These are phyloP conservation scores for Fringilla coelebs DNA, from an alignment of 2,797 vertebrate genomes.

Conservation along the genomic window DNA sequence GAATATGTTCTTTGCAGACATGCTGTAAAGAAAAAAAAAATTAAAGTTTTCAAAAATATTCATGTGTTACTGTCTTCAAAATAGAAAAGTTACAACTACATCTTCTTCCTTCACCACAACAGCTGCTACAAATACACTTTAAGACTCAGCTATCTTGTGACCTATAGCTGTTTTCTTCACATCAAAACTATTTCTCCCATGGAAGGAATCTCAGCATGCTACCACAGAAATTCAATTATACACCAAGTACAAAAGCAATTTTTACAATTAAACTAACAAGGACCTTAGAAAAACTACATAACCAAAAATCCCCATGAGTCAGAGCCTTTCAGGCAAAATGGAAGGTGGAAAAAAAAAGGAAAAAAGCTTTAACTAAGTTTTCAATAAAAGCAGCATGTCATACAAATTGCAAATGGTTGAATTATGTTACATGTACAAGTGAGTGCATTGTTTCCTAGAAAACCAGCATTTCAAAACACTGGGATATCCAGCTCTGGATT, in stretches of 20 bases:
- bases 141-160: neutral
- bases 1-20: neutral
- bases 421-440: rapidly evolving
- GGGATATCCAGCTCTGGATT: neutral
- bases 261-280: neutral
- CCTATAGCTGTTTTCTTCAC: neutral
- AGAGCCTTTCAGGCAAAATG: neutral
- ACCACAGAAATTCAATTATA: neutral
- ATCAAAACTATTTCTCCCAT: neutral
- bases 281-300: neutral
- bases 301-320: neutral
- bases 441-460: neutral
- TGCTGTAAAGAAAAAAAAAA: neutral
- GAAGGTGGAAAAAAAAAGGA: neutral
- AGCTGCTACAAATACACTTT: neutral
- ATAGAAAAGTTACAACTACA: neutral
- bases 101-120: neutral
- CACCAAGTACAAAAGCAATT: neutral
- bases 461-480: neutral
- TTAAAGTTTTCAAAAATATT: neutral
- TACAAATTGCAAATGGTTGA: neutral
- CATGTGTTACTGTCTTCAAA: neutral
- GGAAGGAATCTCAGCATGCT: neutral
- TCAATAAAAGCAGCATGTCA: neutral
- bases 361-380: neutral